phyloP scores from a whole-genome alignment of 64 coral and sea anemone species.

The Montipora foliosa region DNA sequence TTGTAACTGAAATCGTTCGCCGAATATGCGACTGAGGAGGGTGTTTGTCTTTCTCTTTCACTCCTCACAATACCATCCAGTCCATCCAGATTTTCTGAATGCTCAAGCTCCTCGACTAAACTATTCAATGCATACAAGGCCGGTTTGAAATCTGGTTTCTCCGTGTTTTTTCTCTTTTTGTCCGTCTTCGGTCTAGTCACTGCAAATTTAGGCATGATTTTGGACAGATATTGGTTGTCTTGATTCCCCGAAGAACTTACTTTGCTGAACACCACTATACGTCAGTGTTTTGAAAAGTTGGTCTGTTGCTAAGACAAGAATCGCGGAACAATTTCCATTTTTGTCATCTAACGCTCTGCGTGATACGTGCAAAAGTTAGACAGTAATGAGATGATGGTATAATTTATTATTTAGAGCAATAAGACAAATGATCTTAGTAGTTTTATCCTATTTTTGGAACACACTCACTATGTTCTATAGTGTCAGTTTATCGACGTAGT shows the following conservation, averaged over 20 bases:
- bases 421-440: not conserved
- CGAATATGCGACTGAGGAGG: not conserved
- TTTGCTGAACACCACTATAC: not conserved
- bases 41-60: not conserved
- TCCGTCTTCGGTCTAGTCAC: not conserved
- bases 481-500: not conserved
- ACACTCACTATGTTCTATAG: not conserved
- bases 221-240: not conserved
- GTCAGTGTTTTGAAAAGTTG: not conserved
- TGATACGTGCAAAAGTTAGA: not conserved
- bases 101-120: not conserved
- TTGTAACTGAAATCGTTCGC: not conserved
- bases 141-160: not conserved
- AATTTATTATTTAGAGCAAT: constrained; percentile 10
- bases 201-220: not conserved
- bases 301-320: not conserved
- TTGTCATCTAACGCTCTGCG: constrained; percentile 11
- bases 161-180: not conserved
- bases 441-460: constrained; percentile 1
- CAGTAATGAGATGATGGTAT: not conserved
- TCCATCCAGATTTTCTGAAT: constrained; percentile 15
- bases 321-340: not conserved
- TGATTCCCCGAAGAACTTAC: no score
- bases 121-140: not conserved
- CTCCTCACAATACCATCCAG: not conserved